Conservation (phyloP, 2,797 vertebrate species). For the Pyrrhura leucotis region DNA sequence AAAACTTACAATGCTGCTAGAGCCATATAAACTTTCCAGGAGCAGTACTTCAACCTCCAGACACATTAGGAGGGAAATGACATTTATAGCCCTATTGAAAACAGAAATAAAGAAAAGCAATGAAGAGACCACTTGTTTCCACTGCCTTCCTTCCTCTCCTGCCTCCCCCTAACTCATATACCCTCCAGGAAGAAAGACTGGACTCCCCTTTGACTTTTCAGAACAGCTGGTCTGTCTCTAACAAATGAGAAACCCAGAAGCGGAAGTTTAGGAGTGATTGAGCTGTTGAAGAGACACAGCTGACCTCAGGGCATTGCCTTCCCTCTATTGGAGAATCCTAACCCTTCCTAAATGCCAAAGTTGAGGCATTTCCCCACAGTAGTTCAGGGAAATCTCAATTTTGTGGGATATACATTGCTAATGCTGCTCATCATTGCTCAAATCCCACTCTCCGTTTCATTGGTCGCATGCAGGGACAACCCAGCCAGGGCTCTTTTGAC, state of each 20-base stretch:
- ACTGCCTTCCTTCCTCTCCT: not conserved
- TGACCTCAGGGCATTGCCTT: not conserved
- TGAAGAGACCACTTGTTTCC: constrained; percentile 18
- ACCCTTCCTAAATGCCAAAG: constrained; percentile 11
- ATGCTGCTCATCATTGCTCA: not conserved
- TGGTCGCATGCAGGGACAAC: not conserved
- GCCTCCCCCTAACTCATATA: not conserved
- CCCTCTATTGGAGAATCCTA: not conserved
- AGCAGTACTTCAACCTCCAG: not conserved
- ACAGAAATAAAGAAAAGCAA: constrained; percentile 45
- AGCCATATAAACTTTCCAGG: not conserved
- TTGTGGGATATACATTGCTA: not conserved
- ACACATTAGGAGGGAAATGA: not conserved
- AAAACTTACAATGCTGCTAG: not conserved
- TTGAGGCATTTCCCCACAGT: not conserved
- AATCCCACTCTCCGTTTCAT: not conserved
- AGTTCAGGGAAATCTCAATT: not conserved
- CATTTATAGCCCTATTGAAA: constrained; percentile 46
- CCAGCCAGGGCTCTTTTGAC: not conserved
- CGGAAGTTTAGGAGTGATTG: not conserved
- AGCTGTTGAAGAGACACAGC: not conserved
- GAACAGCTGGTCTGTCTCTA: constrained; percentile 15
- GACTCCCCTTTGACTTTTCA: not conserved
- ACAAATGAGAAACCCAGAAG: not conserved
- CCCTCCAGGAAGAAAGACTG: constrained; percentile 25